Evolutionary conservation across 2,797 vertebrate genomes (phyloP), one percentile per base, ranked within the genome.

Genomic region (Oreonectes daqikongensis): DNA sequence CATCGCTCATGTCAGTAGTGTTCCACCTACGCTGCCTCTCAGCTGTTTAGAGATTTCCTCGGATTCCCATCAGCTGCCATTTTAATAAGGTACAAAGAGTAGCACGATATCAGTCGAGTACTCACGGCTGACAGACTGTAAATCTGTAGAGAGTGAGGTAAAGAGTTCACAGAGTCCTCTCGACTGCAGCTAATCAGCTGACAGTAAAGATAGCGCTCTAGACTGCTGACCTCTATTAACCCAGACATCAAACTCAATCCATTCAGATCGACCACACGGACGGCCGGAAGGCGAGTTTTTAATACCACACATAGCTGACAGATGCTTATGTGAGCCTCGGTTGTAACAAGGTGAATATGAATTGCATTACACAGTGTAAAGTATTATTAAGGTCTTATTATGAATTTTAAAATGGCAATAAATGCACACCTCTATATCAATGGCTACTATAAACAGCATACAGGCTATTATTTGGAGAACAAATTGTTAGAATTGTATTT

Each of bases 161-260:
- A 61, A 50, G 57, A 64, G 71, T 73, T 50, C 42, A 60, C 28
- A 6, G 15, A 6, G 17, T 61, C 9, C 18, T 35, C 59, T 32
- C 1, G 15, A 30, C 6, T 4, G 7, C 12, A 50, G 32, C 30
- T 66, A 59, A 72, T 70, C 76, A 65, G 50, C 69, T 57, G 11
- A 9, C 15, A 12, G 42, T 32, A 2, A 46, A 24, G 20, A 17
- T 18, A 6, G 18, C 15, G 28, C 8, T 40, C 8, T 53, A n/a
- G 15, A 17, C 2, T 8, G 14, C 48, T 38, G 61, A 50, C 38
- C 61, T 66, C 50, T 14, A 72, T 78, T 71, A 72, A 38, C 20
- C 42, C 55, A 17, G 55, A 73, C 30, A 26, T 22, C 30, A 52
- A 50, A 15, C 42, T 17, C 12, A 12, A 38, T 35, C 30, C 70